Evolutionary conservation across 1,140 invertebrate genomes (phyloP), one percentile per base, ranked within the genome.

Genomic region (Aphaenogaster floridana): DNA sequence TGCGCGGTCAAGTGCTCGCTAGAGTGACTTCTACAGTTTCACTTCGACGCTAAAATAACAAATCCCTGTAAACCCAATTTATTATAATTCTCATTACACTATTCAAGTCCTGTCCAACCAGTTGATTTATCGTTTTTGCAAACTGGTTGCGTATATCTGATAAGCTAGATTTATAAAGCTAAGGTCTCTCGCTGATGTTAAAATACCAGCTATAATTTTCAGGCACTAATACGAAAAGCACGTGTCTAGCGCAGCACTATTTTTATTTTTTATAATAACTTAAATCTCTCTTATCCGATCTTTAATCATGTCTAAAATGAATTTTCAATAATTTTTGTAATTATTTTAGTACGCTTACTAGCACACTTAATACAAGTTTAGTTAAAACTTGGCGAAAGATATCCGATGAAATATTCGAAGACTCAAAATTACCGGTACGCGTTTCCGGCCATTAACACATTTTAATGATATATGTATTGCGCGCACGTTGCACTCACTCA

Each of bases 11-110:
- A 83, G 80, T 57, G 21, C n/a, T 9, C 66, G 9, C 42, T 57
- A 42, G 8, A 71, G 17, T 45, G 63, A 81, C 45, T 61, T 21
- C 13, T 42, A 36, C 7, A 61, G 61, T 63, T 61, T 76, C 50
- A 76, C 28, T 28, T 28, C 28, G 28, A 28, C 36, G 42, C 28
- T 76, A 48, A 76, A 74, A 61, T 48, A 74, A 61, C 54, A 50
- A 74, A 50, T 84, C 45, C n/a, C 52, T 74, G n/a, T 74, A 59
- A 83, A 72, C 3, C 17, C 34, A 48, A 74, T 83, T 83, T 72
- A 83, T 81, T 69, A 69, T 57, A 39, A 8, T 48, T 45, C 68
- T 83, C n/a, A 57, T 83, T 69, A 80, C 36, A 42, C 36, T 68
- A 21, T 80, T 68, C 63, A 13, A 52, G n/a, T n/a, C 15, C 54